Base-by-base conservation (phyloP, 2,888 invertebrate species). In the Pinctada fucata region DNA sequence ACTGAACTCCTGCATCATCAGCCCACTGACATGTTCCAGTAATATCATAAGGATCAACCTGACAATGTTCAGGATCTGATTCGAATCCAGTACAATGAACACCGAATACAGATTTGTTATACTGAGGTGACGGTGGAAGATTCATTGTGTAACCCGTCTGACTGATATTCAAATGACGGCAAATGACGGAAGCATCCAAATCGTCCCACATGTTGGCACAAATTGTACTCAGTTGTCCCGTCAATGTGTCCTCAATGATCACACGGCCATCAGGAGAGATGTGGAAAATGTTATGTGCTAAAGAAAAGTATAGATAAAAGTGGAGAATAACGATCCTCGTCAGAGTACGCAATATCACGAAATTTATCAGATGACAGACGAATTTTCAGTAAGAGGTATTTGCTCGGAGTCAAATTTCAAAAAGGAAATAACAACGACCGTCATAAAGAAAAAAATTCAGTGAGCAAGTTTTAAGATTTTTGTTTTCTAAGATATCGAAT, bases 181-280 rank as follows among this genome's bases (percentile, higher is more conserved):
- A 76, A 10, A 76, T n/a, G 10, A 76, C 76, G 6, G 6, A n/a
- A n/a, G 76, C 76, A 65, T 76, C 76, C 1, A 8, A 45, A 50
- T 71, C 58, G 51, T 76, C 66, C 70, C 70, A 76, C 10, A 31
- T 16, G n/a, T 51, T 45, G 31, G 31, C 6, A 76, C 76, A 76
- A 10, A 70, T 45, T 8, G 65, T 71, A 31, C 71, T 69, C 13
- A 45, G 51, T 31, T 8, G 45, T 45, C 74, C 74, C 8, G 13
- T 75, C 49, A 5, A 13, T 8, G 10, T 6, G 31, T 75, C 16
- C 8, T 51, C 16, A 3, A 75, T 51, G 13, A 65, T 67, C 8
- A 65, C 67, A 10, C 65, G 48, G 5, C 45, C 47, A 73, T 64
- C 65, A 13, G 63, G 5, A 48, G 10, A 16, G 2, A 73, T 58